Evolutionary conservation across 2,888 invertebrate species (phyloP).

Genomic region (Drosophila hamatofila): DNA sequence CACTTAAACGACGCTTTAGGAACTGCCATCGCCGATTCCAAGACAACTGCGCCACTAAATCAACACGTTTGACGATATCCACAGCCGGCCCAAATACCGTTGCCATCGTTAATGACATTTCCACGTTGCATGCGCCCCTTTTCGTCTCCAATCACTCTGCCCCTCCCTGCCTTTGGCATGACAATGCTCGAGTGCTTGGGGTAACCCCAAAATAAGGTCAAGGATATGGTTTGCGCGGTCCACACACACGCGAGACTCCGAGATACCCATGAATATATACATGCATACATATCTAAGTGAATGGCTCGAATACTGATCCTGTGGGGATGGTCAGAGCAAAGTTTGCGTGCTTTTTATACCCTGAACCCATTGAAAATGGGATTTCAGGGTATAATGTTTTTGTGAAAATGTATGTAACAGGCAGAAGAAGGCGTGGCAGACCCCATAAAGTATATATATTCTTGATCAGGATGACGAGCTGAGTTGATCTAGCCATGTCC

Average conservation of each 20-base stretch:
- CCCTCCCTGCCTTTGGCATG: constrained; percentile 35
- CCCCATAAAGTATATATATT: too few relatives aligned
- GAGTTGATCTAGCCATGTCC: too few relatives aligned
- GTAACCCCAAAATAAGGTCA: constrained; percentile 63
- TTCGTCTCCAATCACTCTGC: too few relatives aligned
- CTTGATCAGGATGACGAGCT: too few relatives aligned
- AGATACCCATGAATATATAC: constrained; percentile 10
- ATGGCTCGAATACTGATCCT: constrained; percentile 23
- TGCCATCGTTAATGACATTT: constrained; percentile 63
- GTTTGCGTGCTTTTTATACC: constrained; percentile 53
- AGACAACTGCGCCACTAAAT: constrained; percentile 60
- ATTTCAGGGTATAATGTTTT: too few relatives aligned
- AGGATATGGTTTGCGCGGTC: constrained; percentile 55
- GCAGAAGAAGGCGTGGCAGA: too few relatives aligned
- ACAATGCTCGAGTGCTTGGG: constrained; percentile 46
- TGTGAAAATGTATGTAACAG: too few relatives aligned
- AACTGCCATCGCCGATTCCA: constrained; percentile 33
- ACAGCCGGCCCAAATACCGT: constrained; percentile 7
- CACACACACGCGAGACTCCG: constrained; percentile 37
- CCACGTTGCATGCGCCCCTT: constrained; percentile 29
- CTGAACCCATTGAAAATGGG: too few relatives aligned
- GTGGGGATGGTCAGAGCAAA: constrained; percentile 18
- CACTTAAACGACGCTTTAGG: constrained; percentile 57
- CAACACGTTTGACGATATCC: constrained; percentile 50
- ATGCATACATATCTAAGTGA: not conserved